Base-by-base conservation (phyloP, 2,888 invertebrate genomes). In the Nudaria mundana region DNA sequence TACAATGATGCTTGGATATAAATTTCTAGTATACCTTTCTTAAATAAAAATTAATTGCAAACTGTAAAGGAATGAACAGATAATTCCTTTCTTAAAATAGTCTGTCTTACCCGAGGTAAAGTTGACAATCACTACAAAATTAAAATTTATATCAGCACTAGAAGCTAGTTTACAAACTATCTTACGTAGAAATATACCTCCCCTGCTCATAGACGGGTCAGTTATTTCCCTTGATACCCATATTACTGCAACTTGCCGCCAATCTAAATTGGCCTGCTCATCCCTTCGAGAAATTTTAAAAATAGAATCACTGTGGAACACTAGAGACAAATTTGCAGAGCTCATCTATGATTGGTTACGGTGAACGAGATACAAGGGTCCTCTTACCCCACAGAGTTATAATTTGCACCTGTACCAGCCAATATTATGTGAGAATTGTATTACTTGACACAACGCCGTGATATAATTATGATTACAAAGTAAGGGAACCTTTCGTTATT, bases 361-460 rank as follows among this genome's bases (percentile, higher is more conserved):
- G 28, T 12, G 16, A 32, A 68, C 64, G 72, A 68, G 73, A 76
- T 77, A 77, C 70, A 71, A 74, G 74, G 76, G 76, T 70, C 72
- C 69, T 69, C 63, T 63, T 67, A 63, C 71, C 75, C 81, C 72
- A 58, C 68, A 71, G 73, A 73, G 72, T 66, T 66, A 77, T 83
- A 82, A 82, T 80, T 81, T 81, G 81, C 84, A 84, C 82, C 83
- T 84, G 83, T 81, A 81, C 67, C 73, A 77, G 54, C 69, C 61
- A 74, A 76, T 82, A 82, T 81, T 81, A 78, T 79, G 78, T 79
- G 80, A 76, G 76, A 81, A 78, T 78, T 82, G 75, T 72, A 71
- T 69, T 69, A 74, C 71, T 76, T 65, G 69, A 70, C 67, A 50
- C 44, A 37, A 46, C 44, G 43, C 44, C 38, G 57, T 59, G 58